phyloP scores from a whole-genome alignment of 2,113 vertebrate genomes.

The Cyprinodon brontotheroides region DNA sequence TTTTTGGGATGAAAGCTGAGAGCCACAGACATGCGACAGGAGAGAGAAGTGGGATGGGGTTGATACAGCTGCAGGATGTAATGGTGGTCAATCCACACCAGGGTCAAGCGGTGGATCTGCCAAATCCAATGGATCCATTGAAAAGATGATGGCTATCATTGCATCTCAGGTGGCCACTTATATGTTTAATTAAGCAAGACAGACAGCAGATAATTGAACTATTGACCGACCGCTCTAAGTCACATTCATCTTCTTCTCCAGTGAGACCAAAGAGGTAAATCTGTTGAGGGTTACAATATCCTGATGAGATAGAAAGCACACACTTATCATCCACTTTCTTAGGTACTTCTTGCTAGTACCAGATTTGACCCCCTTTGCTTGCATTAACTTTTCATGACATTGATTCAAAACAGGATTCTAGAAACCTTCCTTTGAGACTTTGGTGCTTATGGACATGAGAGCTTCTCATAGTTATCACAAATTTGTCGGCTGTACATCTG shows the following conservation, averaged over 20 bases:
- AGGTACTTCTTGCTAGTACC: too few species aligned
- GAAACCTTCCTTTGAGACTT: background rate
- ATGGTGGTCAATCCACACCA: constrained; percentile 49
- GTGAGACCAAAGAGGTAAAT: constrained; percentile 16
- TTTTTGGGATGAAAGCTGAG: constrained; percentile 55
- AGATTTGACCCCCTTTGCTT: too few species aligned
- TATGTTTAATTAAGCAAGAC: constrained; percentile 77
- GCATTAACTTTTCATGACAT: background rate
- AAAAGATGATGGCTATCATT: constrained; percentile 68
- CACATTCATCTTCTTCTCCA: constrained; percentile 59
- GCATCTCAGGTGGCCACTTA: constrained; percentile 66
- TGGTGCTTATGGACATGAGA: background rate
- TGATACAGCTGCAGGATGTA: constrained; percentile 53
- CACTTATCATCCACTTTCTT: background rate
- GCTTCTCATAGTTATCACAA: background rate
- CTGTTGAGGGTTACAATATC: constrained; percentile 26
- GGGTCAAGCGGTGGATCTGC: constrained; percentile 72
- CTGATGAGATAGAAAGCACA: constrained; percentile 32
- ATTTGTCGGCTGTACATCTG: background rate
- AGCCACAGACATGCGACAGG: constrained; percentile 35
- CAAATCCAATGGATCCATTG: constrained; percentile 61
- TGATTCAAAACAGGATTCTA: background rate
- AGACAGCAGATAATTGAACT: constrained; percentile 75
- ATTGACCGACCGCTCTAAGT: constrained; percentile 61
- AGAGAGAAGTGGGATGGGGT: constrained; percentile 28